phyloP scores from a whole-genome alignment of 2,113 vertebrate genomes.

The Choloepus hoffmanni region DNA sequence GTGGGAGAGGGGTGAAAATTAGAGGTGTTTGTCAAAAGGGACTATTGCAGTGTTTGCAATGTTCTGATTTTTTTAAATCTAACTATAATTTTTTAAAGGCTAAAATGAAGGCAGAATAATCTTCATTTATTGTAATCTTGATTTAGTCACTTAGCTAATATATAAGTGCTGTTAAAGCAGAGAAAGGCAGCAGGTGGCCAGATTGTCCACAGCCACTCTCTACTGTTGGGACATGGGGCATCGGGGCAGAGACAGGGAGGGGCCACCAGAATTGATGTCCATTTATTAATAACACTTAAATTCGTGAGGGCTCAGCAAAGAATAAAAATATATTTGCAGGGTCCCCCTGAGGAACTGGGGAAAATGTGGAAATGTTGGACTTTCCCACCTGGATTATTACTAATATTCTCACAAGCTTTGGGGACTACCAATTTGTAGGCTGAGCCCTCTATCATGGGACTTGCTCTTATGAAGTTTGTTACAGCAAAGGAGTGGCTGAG shows the following conservation, averaged over 20 bases:
- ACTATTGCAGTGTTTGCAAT: not conserved
- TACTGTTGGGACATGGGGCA: not conserved
- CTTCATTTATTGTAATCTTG: too few species aligned
- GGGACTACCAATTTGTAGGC: too few species aligned
- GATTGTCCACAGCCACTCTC: not conserved
- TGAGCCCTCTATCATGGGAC: too few species aligned
- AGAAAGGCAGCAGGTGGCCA: not conserved
- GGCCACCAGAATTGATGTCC: too few species aligned
- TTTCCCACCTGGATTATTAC: too few species aligned
- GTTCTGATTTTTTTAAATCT: not conserved
- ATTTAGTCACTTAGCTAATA: not conserved
- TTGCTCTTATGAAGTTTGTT: too few species aligned
- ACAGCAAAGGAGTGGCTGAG: too few species aligned
- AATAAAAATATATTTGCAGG: too few species aligned
- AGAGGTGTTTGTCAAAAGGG: not conserved
- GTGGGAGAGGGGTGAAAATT: not conserved
- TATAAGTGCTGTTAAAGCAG: not conserved
- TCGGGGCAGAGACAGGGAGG: not conserved
- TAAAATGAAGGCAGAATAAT: slow-evolving; percentile 15
- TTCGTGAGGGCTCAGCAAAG: not conserved
- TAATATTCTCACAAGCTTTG: too few species aligned
- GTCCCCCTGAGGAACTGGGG: too few species aligned
- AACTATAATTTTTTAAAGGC: not conserved
- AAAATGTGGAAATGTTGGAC: too few species aligned
- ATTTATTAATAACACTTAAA: not conserved